Evolutionary conservation across 2,113 vertebrate genomes (phyloP).

Genomic region (Sphyrna mokarran): DNA sequence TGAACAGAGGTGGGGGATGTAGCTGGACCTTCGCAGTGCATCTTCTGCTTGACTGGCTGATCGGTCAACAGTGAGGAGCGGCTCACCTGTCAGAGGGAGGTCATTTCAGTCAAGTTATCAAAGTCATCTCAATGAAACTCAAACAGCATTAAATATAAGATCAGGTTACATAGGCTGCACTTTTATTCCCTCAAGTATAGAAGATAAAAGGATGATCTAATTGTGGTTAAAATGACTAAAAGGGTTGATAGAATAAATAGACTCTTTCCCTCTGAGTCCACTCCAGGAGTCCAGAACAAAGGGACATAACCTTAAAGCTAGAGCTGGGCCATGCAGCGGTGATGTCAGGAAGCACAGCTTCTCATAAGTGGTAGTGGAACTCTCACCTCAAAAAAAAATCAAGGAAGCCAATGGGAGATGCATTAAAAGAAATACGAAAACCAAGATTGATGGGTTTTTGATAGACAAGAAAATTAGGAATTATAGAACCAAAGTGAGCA

Average conservation of each 20-base stretch:
- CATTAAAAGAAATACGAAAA: background rate
- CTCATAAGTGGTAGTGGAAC: background rate
- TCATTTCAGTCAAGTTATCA: background rate
- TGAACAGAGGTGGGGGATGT: constrained; percentile 64
- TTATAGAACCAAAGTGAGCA: background rate
- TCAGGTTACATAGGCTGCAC: background rate
- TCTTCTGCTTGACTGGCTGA: constrained; percentile 67
- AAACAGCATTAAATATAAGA: background rate
- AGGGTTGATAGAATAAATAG: background rate
- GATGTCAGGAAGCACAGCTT: background rate
- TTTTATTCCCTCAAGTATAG: background rate
- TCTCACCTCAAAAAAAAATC: background rate
- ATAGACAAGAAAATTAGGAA: background rate
- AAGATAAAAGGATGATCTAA: background rate
- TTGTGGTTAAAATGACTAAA: background rate
- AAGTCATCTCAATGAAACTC: background rate
- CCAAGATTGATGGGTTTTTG: background rate
- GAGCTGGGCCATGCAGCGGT: background rate
- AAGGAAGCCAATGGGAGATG: background rate
- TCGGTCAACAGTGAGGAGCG: constrained; percentile 69
- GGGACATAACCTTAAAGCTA: background rate
- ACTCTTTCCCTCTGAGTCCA: background rate
- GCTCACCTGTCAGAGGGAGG: constrained; percentile 60
- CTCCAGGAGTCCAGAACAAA: background rate
- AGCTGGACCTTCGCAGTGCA: constrained; percentile 67